Base-by-base conservation (phyloP, 2,888 invertebrate genomes). In the Elegia similella region DNA sequence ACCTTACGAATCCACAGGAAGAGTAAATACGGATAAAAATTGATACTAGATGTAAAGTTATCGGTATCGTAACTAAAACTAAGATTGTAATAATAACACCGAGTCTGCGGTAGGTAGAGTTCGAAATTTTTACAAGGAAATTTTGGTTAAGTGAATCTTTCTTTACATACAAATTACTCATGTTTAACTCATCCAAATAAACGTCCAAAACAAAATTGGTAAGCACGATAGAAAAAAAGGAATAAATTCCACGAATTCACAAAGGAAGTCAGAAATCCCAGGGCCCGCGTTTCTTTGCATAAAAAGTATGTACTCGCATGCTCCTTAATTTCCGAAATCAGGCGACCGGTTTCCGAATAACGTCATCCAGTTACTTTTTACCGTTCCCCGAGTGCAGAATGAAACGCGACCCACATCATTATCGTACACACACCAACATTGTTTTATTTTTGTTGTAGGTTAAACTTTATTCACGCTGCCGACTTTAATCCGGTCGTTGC, bases 281-380 rank as follows among this genome's bases (percentile, higher is more conserved):
- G 47, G 52, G 52, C 47, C 57, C 50, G 50, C 55, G 57, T 57
- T 57, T 55, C 58, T 44, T 43, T 30, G 12, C 13, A 46, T 48
- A 55, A 59, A 48, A 57, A 61, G 55, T 58, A 59, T 42, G 50
- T 34, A 48, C 34, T 50, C 50, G 34, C 32, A 64, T 62, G 62
- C 68, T 71, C 64, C 68, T 71, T 67, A 69, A 73, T 84, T 80
- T 79, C 73, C 78, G 75, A 85, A 86, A 82, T 76, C 72, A 73
- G 61, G 60, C 58, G 68, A 86, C 88, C 80, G 81, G 87, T 88
- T 81, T 66, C 56, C 62, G 68, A 66, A 70, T 69, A 72, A 71
- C 66, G 68, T 78, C 75, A 80, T 80, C 82, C 84, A 82, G 86
- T 86, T 87, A 84, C 72, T 81, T 88, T 50, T 86, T 88, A 88